phyloP scores from a whole-genome alignment of 2,888 invertebrate species.

The Latrodectus hesperus region DNA sequence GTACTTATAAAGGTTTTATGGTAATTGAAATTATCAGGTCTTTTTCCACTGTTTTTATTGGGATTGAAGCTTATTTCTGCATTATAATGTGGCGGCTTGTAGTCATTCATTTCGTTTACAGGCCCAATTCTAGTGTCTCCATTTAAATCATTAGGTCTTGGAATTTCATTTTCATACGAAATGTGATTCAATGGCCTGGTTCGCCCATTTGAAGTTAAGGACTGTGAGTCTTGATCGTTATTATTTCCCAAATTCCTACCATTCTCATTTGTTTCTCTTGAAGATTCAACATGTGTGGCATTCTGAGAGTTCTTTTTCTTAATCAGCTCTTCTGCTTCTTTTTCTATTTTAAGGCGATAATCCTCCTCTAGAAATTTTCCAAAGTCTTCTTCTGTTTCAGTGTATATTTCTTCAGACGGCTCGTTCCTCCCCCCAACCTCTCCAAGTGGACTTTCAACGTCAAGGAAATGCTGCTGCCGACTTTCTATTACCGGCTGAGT shows the following conservation, averaged over 20 bases:
- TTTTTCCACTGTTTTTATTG: too few species aligned
- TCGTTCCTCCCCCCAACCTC: neutral
- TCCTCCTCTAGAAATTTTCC: constrained; percentile 35
- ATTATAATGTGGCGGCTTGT: too few species aligned
- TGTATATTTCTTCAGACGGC: neutral
- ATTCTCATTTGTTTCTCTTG: neutral
- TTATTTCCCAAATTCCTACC: neutral
- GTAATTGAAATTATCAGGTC: too few species aligned
- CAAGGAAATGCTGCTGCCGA: constrained; percentile 1
- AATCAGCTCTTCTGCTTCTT: constrained; percentile 48
- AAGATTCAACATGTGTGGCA: neutral
- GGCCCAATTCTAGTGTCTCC: too few species aligned
- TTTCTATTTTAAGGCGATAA: constrained; percentile 41
- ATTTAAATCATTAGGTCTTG: neutral
- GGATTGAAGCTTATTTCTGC: too few species aligned
- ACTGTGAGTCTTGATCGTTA: neutral
- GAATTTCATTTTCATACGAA: neutral
- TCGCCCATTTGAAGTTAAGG: neutral
- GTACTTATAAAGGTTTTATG: too few species aligned
- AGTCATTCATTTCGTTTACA: too few species aligned
- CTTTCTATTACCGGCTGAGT: neutral
- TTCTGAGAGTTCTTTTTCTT: constrained; percentile 27
- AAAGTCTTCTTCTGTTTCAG: constrained; percentile 27
- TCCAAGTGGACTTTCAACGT: neutral
- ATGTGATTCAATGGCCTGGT: neutral